Conservation (phyloP, 2,797 vertebrate species). For the Sphenopsis melanotis region DNA sequence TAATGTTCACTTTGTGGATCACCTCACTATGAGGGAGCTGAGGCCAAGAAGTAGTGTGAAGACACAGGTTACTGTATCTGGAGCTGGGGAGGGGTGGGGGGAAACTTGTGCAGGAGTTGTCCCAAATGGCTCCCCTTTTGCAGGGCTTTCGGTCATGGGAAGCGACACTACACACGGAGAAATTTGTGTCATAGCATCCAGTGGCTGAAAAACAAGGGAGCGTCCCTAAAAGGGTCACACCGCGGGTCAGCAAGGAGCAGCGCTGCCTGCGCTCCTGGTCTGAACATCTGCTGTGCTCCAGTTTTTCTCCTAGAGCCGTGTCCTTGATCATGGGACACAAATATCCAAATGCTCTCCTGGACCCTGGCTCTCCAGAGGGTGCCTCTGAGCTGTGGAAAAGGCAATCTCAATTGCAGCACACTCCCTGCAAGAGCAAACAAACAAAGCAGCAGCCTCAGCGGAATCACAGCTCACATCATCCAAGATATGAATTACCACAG, state of each 20-base stretch:
- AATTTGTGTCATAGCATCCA: background rate
- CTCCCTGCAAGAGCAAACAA: background rate
- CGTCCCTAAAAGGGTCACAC: background rate
- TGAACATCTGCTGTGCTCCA: background rate
- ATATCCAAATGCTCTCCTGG: background rate
- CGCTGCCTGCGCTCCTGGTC: background rate
- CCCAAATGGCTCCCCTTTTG: background rate
- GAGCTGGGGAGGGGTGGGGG: background rate
- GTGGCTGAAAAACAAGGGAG: background rate
- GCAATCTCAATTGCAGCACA: background rate
- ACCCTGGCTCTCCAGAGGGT: background rate
- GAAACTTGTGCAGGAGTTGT: background rate
- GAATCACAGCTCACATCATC: background rate
- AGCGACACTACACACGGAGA: fast-evolving
- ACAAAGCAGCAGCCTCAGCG: background rate
- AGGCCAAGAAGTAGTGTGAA: background rate
- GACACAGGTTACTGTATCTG: background rate
- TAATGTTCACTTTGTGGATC: background rate
- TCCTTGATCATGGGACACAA: background rate
- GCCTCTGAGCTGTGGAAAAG: background rate
- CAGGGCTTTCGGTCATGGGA: fast-evolving
- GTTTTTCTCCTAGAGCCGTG: background rate
- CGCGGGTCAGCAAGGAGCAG: background rate
- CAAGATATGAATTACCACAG: background rate
- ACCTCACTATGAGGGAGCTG: background rate